phyloP scores from a whole-genome alignment of 37 sponge, comb jelly and placozoan genomes.

The Spongia lamella region DNA sequence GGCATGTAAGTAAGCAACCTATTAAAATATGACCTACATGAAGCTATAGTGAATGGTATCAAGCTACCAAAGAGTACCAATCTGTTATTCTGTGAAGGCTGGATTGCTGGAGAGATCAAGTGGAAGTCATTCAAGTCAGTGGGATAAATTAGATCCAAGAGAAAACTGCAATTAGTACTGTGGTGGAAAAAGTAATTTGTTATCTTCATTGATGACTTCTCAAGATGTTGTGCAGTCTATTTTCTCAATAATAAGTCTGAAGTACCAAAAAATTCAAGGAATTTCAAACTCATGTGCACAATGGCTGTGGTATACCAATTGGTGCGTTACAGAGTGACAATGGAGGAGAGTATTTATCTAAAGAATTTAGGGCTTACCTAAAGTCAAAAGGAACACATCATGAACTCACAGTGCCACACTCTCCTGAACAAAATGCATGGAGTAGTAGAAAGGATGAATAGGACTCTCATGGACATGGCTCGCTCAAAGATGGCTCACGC shows the following conservation, averaged over 20 bases:
- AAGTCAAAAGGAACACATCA: slow-evolving; percentile 48
- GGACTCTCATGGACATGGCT: slow-evolving; percentile 49
- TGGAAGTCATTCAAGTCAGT: slow-evolving; percentile 41
- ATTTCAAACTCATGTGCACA: slow-evolving; percentile 46
- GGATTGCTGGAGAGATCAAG: slow-evolving; percentile 41
- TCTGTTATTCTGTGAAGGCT: slow-evolving; percentile 44
- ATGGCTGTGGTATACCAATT: slow-evolving; percentile 22
- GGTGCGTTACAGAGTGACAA: slow-evolving; percentile 38
- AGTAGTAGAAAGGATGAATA: slow-evolving; percentile 58
- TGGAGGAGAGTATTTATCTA: slow-evolving; percentile 55
- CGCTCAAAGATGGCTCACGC: slow-evolving; percentile 50
- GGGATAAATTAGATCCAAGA: slow-evolving; percentile 17
- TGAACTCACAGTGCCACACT: slow-evolving; percentile 46
- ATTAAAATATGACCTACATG: background rate
- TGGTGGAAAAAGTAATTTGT: slow-evolving; percentile 64
- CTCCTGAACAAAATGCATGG: slow-evolving; percentile 67
- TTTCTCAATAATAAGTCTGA: slow-evolving; percentile 43
- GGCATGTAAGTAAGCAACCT: slow-evolving; percentile 35
- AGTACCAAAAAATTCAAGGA: slow-evolving; percentile 60
- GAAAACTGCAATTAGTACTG: slow-evolving; percentile 36
- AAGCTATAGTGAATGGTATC: slow-evolving; percentile 6
- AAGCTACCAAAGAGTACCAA: slow-evolving; percentile 12
- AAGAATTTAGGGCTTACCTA: slow-evolving; percentile 41
- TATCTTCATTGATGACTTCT: slow-evolving; percentile 60
- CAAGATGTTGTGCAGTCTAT: slow-evolving; percentile 47